Base-by-base conservation (phyloP, 2,888 invertebrate genomes). In the Perithous albicinctus region DNA sequence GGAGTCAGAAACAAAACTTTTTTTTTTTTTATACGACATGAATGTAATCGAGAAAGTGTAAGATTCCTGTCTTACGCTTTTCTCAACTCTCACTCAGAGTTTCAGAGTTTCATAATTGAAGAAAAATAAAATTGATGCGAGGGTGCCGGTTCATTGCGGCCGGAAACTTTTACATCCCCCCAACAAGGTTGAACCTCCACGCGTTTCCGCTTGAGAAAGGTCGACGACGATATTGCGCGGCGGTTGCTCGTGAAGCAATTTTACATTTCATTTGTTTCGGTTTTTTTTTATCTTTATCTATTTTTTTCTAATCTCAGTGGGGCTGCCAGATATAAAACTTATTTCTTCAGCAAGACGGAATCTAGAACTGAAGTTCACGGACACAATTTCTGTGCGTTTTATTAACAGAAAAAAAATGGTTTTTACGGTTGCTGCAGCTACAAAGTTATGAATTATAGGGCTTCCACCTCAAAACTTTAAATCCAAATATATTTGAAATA, bases 141-240 rank as follows among this genome's bases (percentile, higher is more conserved):
- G 70, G 64, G 51, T 74, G n/a, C 35, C 23, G 66, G 38, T 20
- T 66, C 51, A 56, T 61, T 69, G 74, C 69, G 43, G 43, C 38
- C 26, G 54, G 23, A 54, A 69, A 79, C 54, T 74, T 69, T 74
- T 18, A 38, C n/a, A 6, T 12, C 4, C 35, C n/a, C 18, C 35
- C 15, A 48, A 56, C 35, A 29, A 54, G 38, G 48, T 69, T 56
- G 74, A 78, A 78, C 38, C 59, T 46, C 41, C 29, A n/a, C 6
- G 20, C 29, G 73, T 59, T 81, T 78, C 69, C 48, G 56, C 54
- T 78, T 12, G 38, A 63, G 73, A 61, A 76, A 72, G 76, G 72
- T 72, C 54, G 80, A 67, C 56, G 80, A 41, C 41, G 75, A 67
- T 7, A 6, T 66, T 59, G 32, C 59, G 18, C 46, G 61, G n/a